Evolutionary conservation across 2,797 vertebrate genomes (phyloP), one percentile per base, ranked within the genome.

Genomic region (Tolypeutes matacus): DNA sequence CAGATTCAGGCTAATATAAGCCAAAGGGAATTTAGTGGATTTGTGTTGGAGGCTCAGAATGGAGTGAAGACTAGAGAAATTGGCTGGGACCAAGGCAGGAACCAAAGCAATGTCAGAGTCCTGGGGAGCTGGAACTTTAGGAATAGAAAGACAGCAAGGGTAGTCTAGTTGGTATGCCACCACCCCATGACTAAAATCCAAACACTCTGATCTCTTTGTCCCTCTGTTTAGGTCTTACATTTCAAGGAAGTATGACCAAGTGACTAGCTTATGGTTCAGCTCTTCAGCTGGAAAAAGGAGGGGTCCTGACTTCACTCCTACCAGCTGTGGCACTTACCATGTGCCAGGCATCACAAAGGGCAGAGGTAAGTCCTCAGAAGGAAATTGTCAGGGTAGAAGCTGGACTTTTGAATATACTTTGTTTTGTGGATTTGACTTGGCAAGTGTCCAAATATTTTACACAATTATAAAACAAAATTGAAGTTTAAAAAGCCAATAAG

Each of bases 401-500:
- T 60, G 70, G 11, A 34, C 34, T 42, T 10, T 31, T 39, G 15
- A 25, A 20, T 73, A 18, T 13, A 11, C 53, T 7, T 75, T 49
- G 7, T 34, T 91, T 67, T 85, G 13, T 53, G 82, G 75, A 72
- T 75, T 62, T 91, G 72, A 93, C 39, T 46, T 56, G 42, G 17
- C 46, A 76, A 91, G 29, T 27, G 84, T 31, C 36, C 60, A 88
- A 72, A 42, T 53, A 72, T 49, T 77, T 84, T 78, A 72, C 29
- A 67, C n/a, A 29, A 46, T 62, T 91, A 78, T 49, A 53, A 73
- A 88, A 39, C n/a, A 84, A 91, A 92, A 86, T 46, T 53, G 56
- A 94, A 86, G 21, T 64, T 65, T 29, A 51, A 53, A 86, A 83
- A 72, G 29, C 31, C 39, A 58, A 7, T 34, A 36, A 82, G 51